Conservation (phyloP, 2,797 vertebrate genomes). For the Danionella dracula region DNA sequence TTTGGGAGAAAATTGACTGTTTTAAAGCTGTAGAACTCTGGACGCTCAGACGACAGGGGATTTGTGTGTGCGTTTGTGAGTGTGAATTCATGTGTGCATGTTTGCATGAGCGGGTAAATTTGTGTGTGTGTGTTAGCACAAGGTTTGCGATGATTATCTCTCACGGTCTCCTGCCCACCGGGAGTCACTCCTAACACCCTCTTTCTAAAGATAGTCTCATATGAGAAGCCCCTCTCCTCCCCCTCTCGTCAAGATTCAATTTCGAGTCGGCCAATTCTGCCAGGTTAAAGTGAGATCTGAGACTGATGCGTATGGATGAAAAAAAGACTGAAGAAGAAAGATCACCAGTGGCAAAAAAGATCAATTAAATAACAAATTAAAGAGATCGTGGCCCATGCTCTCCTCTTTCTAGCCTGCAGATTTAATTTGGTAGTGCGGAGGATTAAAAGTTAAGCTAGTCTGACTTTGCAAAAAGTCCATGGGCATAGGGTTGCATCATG, state of each 20-base stretch:
- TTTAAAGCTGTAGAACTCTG: slow-evolving; percentile 65
- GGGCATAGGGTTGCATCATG: slow-evolving; percentile 48
- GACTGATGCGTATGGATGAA: slow-evolving; percentile 37
- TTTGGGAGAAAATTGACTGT: slow-evolving; percentile 68
- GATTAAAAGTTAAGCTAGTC: slow-evolving; percentile 62
- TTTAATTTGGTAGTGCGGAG: slow-evolving; percentile 56
- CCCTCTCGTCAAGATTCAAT: slow-evolving; percentile 64
- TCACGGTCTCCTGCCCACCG: slow-evolving; percentile 31
- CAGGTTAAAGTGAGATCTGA: slow-evolving; percentile 49
- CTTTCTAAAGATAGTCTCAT: slow-evolving; percentile 55
- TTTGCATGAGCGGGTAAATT: not conserved
- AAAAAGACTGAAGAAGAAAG: slow-evolving; percentile 32
- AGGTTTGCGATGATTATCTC: slow-evolving; percentile 36
- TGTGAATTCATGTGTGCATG: slow-evolving; percentile 7
- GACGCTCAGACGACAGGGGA: slow-evolving; percentile 26
- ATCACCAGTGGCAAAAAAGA: slow-evolving; percentile 54
- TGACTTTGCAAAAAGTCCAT: slow-evolving; percentile 55
- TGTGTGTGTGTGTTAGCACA: slow-evolving; percentile 6
- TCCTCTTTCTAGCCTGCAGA: slow-evolving; percentile 49
- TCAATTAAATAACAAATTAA: slow-evolving; percentile 60
- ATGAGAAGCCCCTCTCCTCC: slow-evolving; percentile 50
- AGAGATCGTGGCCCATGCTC: slow-evolving; percentile 61
- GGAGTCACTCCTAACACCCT: slow-evolving; percentile 43
- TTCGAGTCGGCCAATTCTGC: slow-evolving; percentile 55
- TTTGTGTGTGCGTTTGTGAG: slow-evolving; percentile 5